Conservation (phyloP, 2,113 vertebrate species). For the Crotalus helleri region DNA sequence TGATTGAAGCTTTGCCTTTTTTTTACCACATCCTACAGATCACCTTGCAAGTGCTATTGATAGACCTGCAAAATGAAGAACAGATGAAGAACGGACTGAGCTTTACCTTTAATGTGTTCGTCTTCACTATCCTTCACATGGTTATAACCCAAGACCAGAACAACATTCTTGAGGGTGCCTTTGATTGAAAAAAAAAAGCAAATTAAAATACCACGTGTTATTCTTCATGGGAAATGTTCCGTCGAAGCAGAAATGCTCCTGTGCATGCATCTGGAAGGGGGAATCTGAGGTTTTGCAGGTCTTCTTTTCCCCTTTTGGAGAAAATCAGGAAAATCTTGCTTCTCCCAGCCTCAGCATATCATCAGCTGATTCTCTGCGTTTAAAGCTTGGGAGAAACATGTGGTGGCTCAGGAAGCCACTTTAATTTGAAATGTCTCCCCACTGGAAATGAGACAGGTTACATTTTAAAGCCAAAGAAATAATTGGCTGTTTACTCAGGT, state of each 20-base stretch:
- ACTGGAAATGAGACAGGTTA: no score
- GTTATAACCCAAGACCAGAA: constrained; percentile 83
- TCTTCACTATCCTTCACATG: constrained; percentile 59
- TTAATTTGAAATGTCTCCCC: no score
- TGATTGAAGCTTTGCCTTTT: neutral
- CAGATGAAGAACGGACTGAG: neutral
- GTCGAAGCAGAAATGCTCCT: neutral
- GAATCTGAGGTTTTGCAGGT: neutral
- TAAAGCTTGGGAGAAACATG: no score
- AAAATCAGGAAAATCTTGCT: neutral
- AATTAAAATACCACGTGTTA: neutral
- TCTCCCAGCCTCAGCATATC: neutral
- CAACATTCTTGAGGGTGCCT: constrained; percentile 78
- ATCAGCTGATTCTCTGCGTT: no score
- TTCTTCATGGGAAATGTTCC: neutral
- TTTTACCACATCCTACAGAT: neutral
- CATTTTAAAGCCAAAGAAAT: no score
- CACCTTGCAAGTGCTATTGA: neutral
- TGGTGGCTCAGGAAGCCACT: no score
- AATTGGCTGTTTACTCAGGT: no score
- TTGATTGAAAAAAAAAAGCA: constrained; percentile 57
- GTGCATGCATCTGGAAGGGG: neutral
- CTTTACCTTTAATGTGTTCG: constrained; percentile 72
- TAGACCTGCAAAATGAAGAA: neutral
- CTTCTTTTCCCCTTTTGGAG: neutral